Percentiles rank a stretch among this genome's conserved stretches.
Conservation (phyloP, 2,113 vertebrate species). For the Thunnus maccoyii region DNA sequence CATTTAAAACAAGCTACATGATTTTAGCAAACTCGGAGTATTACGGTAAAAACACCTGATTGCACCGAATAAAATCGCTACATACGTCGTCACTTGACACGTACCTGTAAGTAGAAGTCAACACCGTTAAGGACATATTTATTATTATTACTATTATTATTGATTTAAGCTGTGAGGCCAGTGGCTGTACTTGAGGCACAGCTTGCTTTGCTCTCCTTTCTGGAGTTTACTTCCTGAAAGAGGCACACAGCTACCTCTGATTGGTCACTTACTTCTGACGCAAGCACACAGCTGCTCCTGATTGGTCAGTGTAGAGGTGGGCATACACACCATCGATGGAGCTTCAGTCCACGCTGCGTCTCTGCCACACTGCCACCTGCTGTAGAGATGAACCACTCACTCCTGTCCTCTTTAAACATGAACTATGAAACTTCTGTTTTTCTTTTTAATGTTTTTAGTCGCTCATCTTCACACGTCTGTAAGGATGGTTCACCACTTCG, state of each 20-base stretch:
- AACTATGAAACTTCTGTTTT: too few species aligned
- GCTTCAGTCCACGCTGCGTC: neutral
- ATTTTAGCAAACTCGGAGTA: neutral
- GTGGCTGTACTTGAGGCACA: neutral
- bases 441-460: too few species aligned
- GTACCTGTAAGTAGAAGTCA: conserved; percentile 69
- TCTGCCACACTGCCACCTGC: conserved; percentile 37
- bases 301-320: conserved; percentile 49
- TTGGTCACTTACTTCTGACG: conserved; percentile 55
- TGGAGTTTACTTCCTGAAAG: conserved; percentile 62
- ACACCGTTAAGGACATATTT: conserved; percentile 66
- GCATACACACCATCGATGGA: conserved; percentile 7
- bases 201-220: neutral
- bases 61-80: too few species aligned
- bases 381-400: neutral
- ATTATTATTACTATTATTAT: neutral
- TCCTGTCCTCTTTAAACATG: too few species aligned
- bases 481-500: too few species aligned
- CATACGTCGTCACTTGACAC: neutral
- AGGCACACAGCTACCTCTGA: neutral
- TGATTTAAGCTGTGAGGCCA: neutral
- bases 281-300: neutral
- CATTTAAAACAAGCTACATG: neutral
- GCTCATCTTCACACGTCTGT: too few species aligned
- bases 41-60: neutral